Percentiles rank a stretch among this genome's conserved stretches.
Evolutionary conservation across 2,888 invertebrate species (phyloP).

Genomic region (Gerris lacustris): DNA sequence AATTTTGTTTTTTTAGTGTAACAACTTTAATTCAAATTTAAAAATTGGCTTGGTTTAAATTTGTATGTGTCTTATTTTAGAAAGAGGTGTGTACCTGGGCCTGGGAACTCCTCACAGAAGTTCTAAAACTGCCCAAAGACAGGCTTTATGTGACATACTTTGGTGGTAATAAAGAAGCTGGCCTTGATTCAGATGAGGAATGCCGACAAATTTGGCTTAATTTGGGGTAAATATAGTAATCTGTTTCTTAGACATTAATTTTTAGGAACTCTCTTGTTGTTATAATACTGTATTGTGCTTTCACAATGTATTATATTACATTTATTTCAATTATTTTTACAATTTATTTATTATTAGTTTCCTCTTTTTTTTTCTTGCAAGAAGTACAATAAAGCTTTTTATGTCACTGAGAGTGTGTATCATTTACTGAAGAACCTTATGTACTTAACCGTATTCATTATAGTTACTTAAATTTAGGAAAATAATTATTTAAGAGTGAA

Average conservation of each 20-base stretch:
- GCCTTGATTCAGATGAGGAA: conserved; percentile 82
- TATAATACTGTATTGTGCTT: conserved; percentile 2
- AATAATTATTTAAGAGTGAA: too few species aligned
- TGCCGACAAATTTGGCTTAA: conserved; percentile 67
- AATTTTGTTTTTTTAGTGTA: too few species aligned
- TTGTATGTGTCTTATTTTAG: conserved; percentile 35
- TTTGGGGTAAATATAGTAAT: conserved; percentile 47
- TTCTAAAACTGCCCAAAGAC: conserved; percentile 64
- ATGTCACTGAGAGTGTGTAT: too few species aligned
- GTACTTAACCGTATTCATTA: too few species aligned
- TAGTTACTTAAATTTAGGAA: too few species aligned
- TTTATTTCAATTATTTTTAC: neutral
- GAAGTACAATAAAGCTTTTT: too few species aligned
- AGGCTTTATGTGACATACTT: conserved; percentile 97
- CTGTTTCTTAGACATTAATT: neutral
- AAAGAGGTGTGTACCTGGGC: conserved; percentile 95
- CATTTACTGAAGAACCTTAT: too few species aligned
- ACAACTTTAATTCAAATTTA: too few species aligned
- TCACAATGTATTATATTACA: conserved; percentile 3
- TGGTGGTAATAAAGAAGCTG: conserved; percentile 73
- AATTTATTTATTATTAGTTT: too few species aligned
- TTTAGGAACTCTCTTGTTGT: neutral
- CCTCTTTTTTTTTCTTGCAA: too few species aligned
- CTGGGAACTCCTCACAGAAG: conserved; percentile 85
- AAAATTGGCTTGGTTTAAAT: too few species aligned